A percentile compares a stretch with the other conserved stretches of the same genome.
These are phyloP conservation scores for Climacteris rufus DNA, from an alignment of 2,113 vertebrate genomes.

Conservation along the genomic window DNA sequence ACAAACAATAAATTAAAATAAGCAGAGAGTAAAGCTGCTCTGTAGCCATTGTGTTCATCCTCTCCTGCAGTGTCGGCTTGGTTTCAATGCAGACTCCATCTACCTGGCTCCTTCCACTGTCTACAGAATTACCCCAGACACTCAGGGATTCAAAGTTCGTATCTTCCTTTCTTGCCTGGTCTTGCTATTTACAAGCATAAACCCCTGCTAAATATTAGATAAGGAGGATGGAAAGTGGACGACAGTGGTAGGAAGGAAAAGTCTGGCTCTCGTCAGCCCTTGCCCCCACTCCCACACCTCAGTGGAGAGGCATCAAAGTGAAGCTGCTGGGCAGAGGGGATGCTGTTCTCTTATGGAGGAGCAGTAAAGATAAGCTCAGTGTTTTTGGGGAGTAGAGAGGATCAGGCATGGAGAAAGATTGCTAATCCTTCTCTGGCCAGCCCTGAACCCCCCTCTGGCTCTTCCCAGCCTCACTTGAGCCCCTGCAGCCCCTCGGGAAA, in stretches of 20 bases:
- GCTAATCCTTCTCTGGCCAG: background rate
- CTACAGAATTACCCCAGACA: background rate
- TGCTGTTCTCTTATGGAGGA: background rate
- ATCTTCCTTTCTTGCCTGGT: background rate
- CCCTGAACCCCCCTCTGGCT: rapidly evolving
- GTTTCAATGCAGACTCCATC: background rate
- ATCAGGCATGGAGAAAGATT: rapidly evolving
- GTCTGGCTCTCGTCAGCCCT: rapidly evolving
- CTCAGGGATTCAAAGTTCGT: background rate
- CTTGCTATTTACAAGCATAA: background rate
- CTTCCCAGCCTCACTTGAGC: rapidly evolving
- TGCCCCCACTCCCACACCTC: rapidly evolving
- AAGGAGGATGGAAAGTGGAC: background rate
- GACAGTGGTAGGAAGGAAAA: background rate
- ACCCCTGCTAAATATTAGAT: background rate
- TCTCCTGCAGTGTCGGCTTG: background rate
- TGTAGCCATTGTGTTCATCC: rapidly evolving
- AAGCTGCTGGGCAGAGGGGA: rapidly evolving
- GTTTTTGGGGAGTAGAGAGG: background rate
- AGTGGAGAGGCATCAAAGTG: rapidly evolving
- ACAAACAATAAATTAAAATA: background rate
- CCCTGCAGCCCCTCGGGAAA: background rate
- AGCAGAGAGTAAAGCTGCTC: background rate
- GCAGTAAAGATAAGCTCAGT: background rate
- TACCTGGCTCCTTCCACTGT: background rate